phyloP scores from a whole-genome alignment of 2,888 invertebrate species.

The Caenorhabditis virilis region DNA sequence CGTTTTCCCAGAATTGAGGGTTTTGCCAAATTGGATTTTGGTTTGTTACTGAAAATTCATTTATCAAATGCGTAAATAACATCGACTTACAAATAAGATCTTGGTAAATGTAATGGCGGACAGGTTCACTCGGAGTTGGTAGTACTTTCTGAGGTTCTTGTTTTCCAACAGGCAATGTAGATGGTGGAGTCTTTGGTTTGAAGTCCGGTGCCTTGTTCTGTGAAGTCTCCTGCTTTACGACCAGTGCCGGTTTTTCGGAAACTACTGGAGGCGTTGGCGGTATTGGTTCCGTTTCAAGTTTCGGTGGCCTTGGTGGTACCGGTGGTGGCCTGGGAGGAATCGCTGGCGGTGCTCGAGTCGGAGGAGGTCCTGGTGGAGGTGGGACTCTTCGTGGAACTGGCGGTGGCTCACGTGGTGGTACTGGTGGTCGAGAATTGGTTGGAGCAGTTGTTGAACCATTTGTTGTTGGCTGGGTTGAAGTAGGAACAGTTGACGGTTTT shows the following conservation, averaged over 20 bases:
- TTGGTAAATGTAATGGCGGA: conserved; percentile 60
- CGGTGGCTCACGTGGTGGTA: conserved; percentile 32
- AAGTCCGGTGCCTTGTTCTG: conserved; percentile 16
- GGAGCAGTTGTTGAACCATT: conserved; percentile 18
- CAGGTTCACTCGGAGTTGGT: conserved; percentile 48
- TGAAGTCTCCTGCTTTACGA: neutral
- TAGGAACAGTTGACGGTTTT: conserved; percentile 1
- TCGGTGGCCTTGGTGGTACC: conserved; percentile 34
- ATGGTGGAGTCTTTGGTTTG: conserved; percentile 35
- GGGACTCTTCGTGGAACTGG: conserved; percentile 22
- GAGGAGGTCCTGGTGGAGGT: conserved; percentile 9
- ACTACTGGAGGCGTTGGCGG: neutral
- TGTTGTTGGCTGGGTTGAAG: neutral
- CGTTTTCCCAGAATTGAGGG: conserved; percentile 99
- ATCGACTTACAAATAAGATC: conserved; percentile 57
- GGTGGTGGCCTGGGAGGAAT: conserved; percentile 37
- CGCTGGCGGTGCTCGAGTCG: conserved; percentile 15
- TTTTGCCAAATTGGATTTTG: conserved; percentile 84
- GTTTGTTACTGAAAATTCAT: conserved; percentile 32
- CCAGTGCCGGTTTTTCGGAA: neutral
- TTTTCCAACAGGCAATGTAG: conserved; percentile 31
- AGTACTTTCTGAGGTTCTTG: conserved; percentile 40
- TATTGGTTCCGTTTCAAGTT: neutral
- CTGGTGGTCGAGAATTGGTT: conserved; percentile 31
- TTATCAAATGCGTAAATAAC: neutral